Conservation (phyloP, 2,888 invertebrate species). For the Tachina lurida region DNA sequence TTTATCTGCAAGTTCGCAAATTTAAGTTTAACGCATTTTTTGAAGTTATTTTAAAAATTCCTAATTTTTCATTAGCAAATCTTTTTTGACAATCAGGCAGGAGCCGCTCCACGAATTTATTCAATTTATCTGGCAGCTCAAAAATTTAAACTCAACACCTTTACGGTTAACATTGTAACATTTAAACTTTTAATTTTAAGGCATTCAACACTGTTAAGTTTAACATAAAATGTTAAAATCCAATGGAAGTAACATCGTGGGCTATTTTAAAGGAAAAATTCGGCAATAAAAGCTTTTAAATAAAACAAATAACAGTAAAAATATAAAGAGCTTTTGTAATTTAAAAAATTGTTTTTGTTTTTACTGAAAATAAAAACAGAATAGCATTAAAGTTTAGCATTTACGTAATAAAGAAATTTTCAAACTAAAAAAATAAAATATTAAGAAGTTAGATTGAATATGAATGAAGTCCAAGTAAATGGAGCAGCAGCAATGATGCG, state of each 20-base stretch:
- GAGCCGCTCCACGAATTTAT: neutral
- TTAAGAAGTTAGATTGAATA: too few species aligned
- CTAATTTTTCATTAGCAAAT: too few species aligned
- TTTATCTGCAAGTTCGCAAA: too few species aligned
- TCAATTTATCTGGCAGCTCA: neutral
- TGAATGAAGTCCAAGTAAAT: too few species aligned
- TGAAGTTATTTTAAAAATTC: too few species aligned
- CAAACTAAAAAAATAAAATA: too few species aligned
- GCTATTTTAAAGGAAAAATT: neutral
- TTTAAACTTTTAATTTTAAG: neutral
- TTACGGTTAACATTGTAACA: constrained; percentile 37
- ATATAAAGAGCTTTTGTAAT: neutral
- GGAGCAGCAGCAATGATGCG: too few species aligned
- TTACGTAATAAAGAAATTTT: constrained; percentile 27
- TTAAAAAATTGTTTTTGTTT: neutral
- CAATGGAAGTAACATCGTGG: neutral
- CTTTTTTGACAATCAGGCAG: too few species aligned
- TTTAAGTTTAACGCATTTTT: too few species aligned
- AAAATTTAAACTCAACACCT: constrained; percentile 14
- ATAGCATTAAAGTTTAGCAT: neutral
- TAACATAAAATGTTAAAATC: neutral
- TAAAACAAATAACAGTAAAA: neutral
- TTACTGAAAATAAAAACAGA: neutral
- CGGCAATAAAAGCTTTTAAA: neutral
- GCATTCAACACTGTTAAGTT: neutral